phyloP scores from a whole-genome alignment of 2,797 vertebrate species.

The Margarornis squamiger region DNA sequence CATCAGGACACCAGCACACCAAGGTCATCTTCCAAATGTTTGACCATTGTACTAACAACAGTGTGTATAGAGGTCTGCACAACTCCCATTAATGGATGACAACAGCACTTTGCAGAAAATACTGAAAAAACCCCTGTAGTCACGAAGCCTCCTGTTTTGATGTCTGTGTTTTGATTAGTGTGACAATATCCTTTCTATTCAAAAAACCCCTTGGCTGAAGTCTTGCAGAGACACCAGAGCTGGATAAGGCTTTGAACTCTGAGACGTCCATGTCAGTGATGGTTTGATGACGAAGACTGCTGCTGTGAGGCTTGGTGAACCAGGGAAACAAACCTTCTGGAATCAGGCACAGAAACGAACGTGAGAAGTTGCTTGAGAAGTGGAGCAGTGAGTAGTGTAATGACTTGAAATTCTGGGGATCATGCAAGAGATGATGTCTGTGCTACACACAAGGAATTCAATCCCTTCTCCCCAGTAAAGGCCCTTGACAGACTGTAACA shows the following conservation, averaged over 20 bases:
- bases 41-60: neutral
- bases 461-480: neutral
- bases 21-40: neutral
- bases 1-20: neutral
- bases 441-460: neutral
- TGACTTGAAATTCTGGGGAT: neutral
- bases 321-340: neutral
- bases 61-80: rapidly evolving
- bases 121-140: no score
- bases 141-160: neutral
- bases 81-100: neutral
- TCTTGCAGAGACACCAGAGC: neutral
- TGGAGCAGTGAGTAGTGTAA: neutral
- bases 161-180: neutral
- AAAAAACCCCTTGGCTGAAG: neutral
- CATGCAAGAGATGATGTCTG: neutral
- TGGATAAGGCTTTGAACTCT: neutral
- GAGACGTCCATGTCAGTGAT: neutral
- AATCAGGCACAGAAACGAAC: neutral
- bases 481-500: neutral
- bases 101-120: neutral
- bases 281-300: neutral
- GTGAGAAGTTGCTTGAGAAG: conserved; percentile 2
- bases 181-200: neutral
- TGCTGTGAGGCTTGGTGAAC: neutral